Evolutionary conservation across 2,888 invertebrate species (phyloP), one percentile per base, ranked within the genome.

Genomic region (Drosophila helvetica): DNA sequence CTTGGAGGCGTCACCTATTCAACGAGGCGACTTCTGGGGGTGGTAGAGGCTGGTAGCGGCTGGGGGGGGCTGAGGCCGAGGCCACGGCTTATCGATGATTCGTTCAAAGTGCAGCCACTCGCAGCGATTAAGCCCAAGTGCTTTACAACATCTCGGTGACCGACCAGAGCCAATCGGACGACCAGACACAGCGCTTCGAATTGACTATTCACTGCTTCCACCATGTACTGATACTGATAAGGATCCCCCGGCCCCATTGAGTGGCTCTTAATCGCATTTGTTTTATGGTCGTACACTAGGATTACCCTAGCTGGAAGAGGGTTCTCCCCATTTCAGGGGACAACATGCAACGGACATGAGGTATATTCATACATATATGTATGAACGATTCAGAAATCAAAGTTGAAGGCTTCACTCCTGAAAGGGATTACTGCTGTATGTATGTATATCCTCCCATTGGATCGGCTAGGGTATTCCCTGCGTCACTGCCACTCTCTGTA

Each of bases 71-170:
- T 22, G 22, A 22, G 22, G 22, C 22, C 22, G 22, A 22, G 45
- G 42, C 43, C 42, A 47, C 42, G 18, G 54, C 55, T 67, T 67
- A 67, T 67, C 66, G 56, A 45, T 18, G 55, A 65, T 27, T 56
- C 51, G 65, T 65, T 47, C 66, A 67, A 67, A 67, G 66, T 67
- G 65, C 66, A 67, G 51, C 51, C 66, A 55, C 65, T 65, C 30
- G 51, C 64, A 38, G 65, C 66, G 66, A 55, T 45, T 66, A 64
- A 55, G 43, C 45, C 64, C 55, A 64, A 66, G 65, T 45, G 45
- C 38, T 51, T 46, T 51, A 67, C 65, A 64, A 51, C 51, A 27
- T 51, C 10, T n/a, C 27, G 33, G 7, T 10, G 22, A 19, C 8
- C 19, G 33, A 38, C 48, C 18, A 50, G 33, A 12, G 19, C 25